These are phyloP conservation scores for Spodoptera picta DNA, from an alignment of 2,888 invertebrate genomes.

Conservation along the genomic window DNA sequence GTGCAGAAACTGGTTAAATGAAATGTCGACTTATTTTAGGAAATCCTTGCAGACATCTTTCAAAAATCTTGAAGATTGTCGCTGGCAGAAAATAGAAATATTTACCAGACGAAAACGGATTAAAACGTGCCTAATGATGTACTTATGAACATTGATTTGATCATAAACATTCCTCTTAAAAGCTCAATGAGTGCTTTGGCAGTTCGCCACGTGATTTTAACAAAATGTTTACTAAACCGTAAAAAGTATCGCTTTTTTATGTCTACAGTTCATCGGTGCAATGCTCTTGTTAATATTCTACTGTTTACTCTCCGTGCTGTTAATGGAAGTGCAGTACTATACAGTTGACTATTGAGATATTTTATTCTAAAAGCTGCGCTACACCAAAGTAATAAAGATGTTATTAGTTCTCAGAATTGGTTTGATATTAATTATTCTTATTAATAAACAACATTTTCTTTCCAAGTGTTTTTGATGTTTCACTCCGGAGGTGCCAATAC, in stretches of 20 bases:
- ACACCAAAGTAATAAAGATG: too few relatives aligned
- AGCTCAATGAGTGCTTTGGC: slow-evolving; percentile 45
- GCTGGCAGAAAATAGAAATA: slow-evolving; percentile 5
- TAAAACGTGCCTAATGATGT: slow-evolving; percentile 20
- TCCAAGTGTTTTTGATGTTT: too few relatives aligned
- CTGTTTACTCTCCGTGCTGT: slow-evolving; percentile 6
- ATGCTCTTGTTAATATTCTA: slow-evolving; percentile 26
- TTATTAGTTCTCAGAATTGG: too few relatives aligned
- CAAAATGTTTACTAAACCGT: slow-evolving; percentile 43
- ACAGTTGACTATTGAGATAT: not conserved
- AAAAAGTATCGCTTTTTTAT: slow-evolving; percentile 24
- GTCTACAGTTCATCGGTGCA: slow-evolving; percentile 28
- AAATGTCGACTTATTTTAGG: not conserved
- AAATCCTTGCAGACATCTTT: not conserved
- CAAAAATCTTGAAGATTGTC: not conserved
- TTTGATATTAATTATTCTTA: too few relatives aligned
- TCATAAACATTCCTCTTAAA: slow-evolving; percentile 40
- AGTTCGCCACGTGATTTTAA: slow-evolving; percentile 32
- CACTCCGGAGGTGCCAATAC: not conserved
- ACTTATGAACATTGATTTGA: slow-evolving; percentile 31
- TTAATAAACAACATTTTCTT: too few relatives aligned
- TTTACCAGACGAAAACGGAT: slow-evolving; percentile 14
- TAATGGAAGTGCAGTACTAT: not conserved
- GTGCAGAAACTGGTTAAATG: not conserved
- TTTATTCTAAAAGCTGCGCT: too few relatives aligned